These are phyloP conservation scores for Perodicticus potto DNA, from an alignment of 2,797 vertebrate genomes.

Conservation along the genomic window DNA sequence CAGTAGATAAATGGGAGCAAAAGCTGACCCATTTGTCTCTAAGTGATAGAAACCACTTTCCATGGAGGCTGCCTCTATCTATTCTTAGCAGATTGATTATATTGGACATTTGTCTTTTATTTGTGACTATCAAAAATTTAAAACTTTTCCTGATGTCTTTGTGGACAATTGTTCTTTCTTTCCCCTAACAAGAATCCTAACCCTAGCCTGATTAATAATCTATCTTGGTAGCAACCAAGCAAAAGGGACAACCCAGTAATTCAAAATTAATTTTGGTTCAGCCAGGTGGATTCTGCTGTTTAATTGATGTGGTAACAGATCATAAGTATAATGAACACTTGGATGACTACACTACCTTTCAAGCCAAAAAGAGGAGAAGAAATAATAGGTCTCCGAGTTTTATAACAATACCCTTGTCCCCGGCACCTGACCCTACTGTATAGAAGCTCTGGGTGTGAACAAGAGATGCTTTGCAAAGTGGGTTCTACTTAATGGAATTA, in stretches of 20 bases:
- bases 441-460: too few relatives aligned
- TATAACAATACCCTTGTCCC: background rate
- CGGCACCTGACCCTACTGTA: background rate
- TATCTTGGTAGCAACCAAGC: background rate
- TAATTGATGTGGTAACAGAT: background rate
- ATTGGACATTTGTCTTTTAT: background rate
- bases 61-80: fast-evolving
- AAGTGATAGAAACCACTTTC: background rate
- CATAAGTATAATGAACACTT: background rate
- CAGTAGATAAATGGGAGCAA: background rate
- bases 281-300: background rate
- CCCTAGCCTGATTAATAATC: background rate
- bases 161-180: background rate
- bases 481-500: background rate
- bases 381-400: background rate
- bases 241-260: background rate
- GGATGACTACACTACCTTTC: background rate
- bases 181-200: background rate
- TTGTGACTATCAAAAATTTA: background rate
- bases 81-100: background rate
- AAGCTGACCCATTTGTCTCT: background rate
- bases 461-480: background rate
- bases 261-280: constrained; percentile 11
- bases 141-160: background rate
- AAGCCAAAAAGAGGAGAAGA: background rate